phyloP scores from a whole-genome alignment of 2,797 vertebrate genomes.

The Balearica regulorum region DNA sequence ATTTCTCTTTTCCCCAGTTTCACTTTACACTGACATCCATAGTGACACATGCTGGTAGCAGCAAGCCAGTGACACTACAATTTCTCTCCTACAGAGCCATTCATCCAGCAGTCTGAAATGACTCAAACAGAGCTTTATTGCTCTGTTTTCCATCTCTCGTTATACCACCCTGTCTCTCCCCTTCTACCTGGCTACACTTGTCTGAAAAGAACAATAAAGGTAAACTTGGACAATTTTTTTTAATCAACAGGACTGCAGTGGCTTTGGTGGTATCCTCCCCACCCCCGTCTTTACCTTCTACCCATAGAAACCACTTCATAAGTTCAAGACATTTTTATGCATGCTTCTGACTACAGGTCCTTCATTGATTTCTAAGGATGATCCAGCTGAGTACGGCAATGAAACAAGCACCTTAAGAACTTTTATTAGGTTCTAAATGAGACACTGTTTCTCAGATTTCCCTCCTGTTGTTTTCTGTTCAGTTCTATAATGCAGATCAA shows the following conservation, averaged over 20 bases:
- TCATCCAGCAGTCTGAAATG: background rate
- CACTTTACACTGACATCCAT: background rate
- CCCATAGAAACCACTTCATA: background rate
- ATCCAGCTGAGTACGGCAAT: background rate
- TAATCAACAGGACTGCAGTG: background rate
- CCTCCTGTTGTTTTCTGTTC: conserved; percentile 1
- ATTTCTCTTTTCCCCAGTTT: conserved; percentile 31
- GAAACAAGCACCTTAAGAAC: background rate
- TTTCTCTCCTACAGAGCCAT: background rate
- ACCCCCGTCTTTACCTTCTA: background rate
- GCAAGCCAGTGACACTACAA: background rate
- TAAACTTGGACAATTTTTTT: conserved; percentile 5
- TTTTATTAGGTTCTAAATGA: conserved; percentile 19
- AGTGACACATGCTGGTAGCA: background rate
- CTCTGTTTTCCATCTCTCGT: background rate
- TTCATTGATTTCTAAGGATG: conserved; percentile 4
- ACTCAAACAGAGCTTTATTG: background rate
- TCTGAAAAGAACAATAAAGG: background rate
- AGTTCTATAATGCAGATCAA: conserved; percentile 34
- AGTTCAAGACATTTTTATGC: background rate
- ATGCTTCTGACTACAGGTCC: background rate
- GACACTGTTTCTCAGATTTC: background rate
- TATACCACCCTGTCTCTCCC: background rate
- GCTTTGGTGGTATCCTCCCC: background rate
- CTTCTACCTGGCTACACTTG: background rate